Evolutionary conservation across 2,113 vertebrate genomes (phyloP).

Genomic region (Myrmophylax atrothorax): DNA sequence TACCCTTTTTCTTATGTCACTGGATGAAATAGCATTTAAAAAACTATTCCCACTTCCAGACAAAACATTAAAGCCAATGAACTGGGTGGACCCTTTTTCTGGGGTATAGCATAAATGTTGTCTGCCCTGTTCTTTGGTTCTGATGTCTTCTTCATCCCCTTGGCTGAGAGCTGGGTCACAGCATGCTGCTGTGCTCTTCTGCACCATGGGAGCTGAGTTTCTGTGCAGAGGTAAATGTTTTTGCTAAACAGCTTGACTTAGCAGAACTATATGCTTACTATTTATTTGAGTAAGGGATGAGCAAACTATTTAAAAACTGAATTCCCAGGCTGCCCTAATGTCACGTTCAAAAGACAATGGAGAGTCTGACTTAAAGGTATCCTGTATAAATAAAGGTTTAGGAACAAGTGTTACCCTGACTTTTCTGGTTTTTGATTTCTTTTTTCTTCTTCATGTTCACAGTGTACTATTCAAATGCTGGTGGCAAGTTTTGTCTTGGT

Average conservation of each 20-base stretch:
- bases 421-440: background rate
- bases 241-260: background rate
- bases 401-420: background rate
- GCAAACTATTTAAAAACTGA: background rate
- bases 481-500: background rate
- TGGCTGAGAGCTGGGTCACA: background rate
- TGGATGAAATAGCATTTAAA: background rate
- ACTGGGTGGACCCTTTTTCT: background rate
- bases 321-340: background rate
- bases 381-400: slow-evolving; percentile 41
- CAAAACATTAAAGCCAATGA: background rate
- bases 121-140: background rate
- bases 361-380: slow-evolving; percentile 32
- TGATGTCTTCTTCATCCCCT: background rate
- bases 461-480: background rate
- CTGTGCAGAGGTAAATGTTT: background rate
- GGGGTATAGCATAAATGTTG: background rate
- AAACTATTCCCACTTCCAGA: background rate
- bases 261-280: background rate
- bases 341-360: slow-evolving; percentile 38
- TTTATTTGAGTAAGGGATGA: slow-evolving; percentile 15
- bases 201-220: background rate
- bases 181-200: background rate
- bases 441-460: background rate
- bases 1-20: background rate